Conservation (phyloP, 2,888 invertebrate genomes). For the Metellina segmentata region DNA sequence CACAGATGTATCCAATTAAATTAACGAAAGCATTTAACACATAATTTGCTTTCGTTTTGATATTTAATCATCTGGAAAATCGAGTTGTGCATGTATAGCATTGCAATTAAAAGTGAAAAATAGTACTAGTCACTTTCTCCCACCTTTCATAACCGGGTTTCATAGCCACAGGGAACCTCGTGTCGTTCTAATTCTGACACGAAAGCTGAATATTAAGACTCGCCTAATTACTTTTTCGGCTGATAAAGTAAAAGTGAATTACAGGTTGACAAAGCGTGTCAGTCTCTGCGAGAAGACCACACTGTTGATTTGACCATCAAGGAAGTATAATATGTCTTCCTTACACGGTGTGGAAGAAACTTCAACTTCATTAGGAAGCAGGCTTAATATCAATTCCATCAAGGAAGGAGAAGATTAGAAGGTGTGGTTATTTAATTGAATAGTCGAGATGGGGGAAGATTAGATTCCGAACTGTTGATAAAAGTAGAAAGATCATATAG, state of each 20-base stretch:
- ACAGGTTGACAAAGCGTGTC: slow-evolving; percentile 2
- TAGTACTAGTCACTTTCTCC: background rate
- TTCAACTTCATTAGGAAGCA: no score
- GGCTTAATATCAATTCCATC: no score
- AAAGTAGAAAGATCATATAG: no score
- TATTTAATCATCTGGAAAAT: background rate
- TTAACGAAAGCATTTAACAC: background rate
- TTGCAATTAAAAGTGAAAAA: background rate
- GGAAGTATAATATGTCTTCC: background rate
- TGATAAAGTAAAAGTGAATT: background rate
- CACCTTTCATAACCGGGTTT: background rate
- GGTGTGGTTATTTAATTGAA: no score
- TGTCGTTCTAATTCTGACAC: background rate
- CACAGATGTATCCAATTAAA: background rate
- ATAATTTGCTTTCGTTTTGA: background rate
- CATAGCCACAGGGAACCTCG: background rate
- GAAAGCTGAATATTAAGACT: background rate
- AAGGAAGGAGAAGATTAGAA: no score
- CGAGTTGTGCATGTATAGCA: background rate
- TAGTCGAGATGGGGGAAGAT: no score
- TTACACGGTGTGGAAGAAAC: no score
- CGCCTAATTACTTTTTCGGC: background rate
- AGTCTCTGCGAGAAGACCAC: background rate
- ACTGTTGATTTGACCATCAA: background rate
- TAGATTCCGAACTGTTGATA: no score